A percentile compares a stretch with the other conserved stretches of the same genome.
Conservation (phyloP, 2,888 invertebrate species). For the Ennomos erosarius region DNA sequence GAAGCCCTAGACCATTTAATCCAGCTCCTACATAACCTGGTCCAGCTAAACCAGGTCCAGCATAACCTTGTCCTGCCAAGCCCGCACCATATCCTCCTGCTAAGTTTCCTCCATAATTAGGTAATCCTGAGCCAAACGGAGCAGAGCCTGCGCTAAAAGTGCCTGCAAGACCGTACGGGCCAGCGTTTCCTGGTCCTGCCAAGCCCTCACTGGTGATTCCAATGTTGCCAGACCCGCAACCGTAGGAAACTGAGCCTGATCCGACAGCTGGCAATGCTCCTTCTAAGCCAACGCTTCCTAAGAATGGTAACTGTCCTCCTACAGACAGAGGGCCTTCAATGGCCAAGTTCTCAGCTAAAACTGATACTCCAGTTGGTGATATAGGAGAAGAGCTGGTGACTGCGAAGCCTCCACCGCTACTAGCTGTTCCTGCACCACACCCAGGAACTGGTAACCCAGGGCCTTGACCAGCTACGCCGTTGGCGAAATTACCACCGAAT, state of each 20-base stretch:
- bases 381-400: constrained; percentile 43
- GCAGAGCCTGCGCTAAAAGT: neutral
- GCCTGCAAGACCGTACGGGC: constrained; percentile 20
- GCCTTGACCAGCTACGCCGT: neutral
- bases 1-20: neutral
- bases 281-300: constrained; percentile 43
- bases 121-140: neutral
- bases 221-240: constrained; percentile 41
- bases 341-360: constrained; percentile 45
- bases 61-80: neutral
- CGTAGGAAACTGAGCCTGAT: constrained; percentile 40
- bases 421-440: constrained; percentile 6
- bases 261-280: constrained; percentile 40
- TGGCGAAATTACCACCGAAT: constrained; percentile 6
- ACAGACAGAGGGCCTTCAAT: constrained; percentile 46
- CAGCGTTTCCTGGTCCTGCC: constrained; percentile 2
- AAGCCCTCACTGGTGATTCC: constrained; percentile 34
- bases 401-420: constrained; percentile 35
- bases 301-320: constrained; percentile 44
- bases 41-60: neutral
- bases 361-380: constrained; percentile 43
- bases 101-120: neutral
- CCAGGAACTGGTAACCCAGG: constrained; percentile 3
- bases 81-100: neutral
- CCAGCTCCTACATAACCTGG: constrained; percentile 2